phyloP scores from a whole-genome alignment of 2,888 invertebrate species.

The Axea sp. region DNA sequence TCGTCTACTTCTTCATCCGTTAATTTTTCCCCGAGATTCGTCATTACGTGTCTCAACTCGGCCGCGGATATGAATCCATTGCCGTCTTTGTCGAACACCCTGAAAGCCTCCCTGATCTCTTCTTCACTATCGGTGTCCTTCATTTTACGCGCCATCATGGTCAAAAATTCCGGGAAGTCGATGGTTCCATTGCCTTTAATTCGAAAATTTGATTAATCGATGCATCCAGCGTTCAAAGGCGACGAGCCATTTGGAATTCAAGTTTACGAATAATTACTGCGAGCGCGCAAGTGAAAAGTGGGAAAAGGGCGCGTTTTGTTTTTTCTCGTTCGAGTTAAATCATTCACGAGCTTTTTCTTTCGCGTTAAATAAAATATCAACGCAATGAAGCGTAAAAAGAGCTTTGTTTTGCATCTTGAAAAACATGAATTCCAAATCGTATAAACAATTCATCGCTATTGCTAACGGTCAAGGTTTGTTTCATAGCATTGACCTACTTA shows the following conservation, averaged over 20 bases:
- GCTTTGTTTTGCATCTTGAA: conserved; percentile 1
- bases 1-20: conserved; percentile 99
- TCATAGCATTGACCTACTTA: conserved; percentile 49
- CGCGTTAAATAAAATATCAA: conserved; percentile 6
- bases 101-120: conserved; percentile 99
- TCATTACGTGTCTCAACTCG: conserved; percentile 99
- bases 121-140: conserved; percentile 99
- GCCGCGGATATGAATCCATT: conserved; percentile 99
- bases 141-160: conserved; percentile 99
- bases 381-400: neutral
- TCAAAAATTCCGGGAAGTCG: conserved; percentile 99
- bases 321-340: too few relatives aligned
- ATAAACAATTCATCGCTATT: conserved; percentile 43
- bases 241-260: too few relatives aligned
- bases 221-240: neutral
- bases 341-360: neutral
- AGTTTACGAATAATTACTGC: too few relatives aligned
- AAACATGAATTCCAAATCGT: conserved; percentile 28
- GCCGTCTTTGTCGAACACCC: conserved; percentile 99
- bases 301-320: too few relatives aligned
- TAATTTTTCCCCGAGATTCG: conserved; percentile 99
- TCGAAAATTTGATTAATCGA: conserved; percentile 18
- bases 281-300: too few relatives aligned
- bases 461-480: conserved; percentile 45
- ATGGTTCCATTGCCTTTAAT: conserved; percentile 97